Conservation (phyloP, 2,113 vertebrate species). For the Telmatochromis sp. region DNA sequence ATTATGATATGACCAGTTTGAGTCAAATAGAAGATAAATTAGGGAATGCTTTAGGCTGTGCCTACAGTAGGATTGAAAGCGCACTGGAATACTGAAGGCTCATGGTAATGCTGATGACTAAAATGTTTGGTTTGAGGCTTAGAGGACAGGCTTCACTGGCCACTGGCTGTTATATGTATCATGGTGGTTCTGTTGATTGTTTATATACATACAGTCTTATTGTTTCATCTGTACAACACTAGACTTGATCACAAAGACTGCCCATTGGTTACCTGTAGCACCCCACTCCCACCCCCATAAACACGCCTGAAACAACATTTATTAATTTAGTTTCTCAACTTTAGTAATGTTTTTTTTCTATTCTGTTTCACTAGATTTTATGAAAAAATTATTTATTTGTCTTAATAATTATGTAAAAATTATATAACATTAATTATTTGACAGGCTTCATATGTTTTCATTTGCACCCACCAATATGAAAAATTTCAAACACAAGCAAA, state of each 20-base stretch:
- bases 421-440: not conserved
- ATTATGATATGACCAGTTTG: not conserved
- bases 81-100: not conserved
- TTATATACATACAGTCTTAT: not conserved
- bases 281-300: not conserved
- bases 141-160: not conserved
- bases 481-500: not conserved
- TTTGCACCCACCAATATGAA: not conserved
- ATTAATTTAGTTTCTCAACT: not conserved
- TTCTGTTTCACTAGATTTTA: not conserved
- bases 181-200: not conserved
- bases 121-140: not conserved
- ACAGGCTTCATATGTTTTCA: not conserved
- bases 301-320: fast-evolving
- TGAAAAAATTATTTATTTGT: not conserved
- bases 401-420: not conserved
- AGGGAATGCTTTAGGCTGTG: not conserved
- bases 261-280: not conserved
- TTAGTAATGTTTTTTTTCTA: not conserved
- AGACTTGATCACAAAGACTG: not conserved
- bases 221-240: not conserved
- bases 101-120: not conserved
- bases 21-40: not conserved
- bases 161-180: not conserved
- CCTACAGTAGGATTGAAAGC: not conserved